Conservation (phyloP, 1,140 invertebrate species). For the Telenomus remus region DNA sequence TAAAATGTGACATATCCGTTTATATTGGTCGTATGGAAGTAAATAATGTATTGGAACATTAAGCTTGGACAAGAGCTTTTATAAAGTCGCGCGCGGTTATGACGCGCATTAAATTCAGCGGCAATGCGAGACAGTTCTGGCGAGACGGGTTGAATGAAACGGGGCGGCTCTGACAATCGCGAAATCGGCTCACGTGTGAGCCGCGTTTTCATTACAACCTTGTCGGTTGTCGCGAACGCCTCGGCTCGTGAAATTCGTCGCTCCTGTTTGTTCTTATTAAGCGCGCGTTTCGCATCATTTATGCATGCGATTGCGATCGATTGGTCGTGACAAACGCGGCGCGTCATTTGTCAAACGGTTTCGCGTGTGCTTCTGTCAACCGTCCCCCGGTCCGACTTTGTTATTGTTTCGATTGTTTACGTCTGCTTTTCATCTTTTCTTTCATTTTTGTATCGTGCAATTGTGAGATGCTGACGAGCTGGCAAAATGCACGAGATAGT, state of each 20-base stretch:
- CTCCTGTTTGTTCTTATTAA: too few species aligned
- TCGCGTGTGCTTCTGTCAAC: slow-evolving; percentile 1
- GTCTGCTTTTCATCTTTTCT: too few species aligned
- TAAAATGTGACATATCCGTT: too few species aligned
- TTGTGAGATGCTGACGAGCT: slow-evolving; percentile 70
- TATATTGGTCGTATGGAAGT: too few species aligned
- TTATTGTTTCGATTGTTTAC: too few species aligned
- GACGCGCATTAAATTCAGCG: slow-evolving; percentile 7
- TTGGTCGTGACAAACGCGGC: slow-evolving; percentile 11
- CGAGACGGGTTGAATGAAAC: slow-evolving; percentile 17
- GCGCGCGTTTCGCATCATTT: slow-evolving; percentile 8
- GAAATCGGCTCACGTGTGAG: slow-evolving; percentile 21
- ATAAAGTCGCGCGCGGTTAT: slow-evolving; percentile 3
- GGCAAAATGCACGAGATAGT: slow-evolving; percentile 61
- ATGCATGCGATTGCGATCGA: slow-evolving; percentile 11
- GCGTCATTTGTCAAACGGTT: slow-evolving; percentile 4
- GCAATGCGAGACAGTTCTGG: slow-evolving; percentile 2
- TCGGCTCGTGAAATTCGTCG: not conserved
- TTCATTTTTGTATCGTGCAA: slow-evolving; percentile 4
- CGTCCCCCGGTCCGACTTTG: slow-evolving; percentile 2
- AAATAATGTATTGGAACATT: slow-evolving; percentile 17
- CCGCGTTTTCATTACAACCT: not conserved
- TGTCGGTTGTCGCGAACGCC: slow-evolving; percentile 5
- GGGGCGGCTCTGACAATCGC: not conserved
- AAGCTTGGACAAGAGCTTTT: slow-evolving; percentile 15